Evolutionary conservation across 1,140 invertebrate species (phyloP).

Genomic region (Trichonephila clavipes): DNA sequence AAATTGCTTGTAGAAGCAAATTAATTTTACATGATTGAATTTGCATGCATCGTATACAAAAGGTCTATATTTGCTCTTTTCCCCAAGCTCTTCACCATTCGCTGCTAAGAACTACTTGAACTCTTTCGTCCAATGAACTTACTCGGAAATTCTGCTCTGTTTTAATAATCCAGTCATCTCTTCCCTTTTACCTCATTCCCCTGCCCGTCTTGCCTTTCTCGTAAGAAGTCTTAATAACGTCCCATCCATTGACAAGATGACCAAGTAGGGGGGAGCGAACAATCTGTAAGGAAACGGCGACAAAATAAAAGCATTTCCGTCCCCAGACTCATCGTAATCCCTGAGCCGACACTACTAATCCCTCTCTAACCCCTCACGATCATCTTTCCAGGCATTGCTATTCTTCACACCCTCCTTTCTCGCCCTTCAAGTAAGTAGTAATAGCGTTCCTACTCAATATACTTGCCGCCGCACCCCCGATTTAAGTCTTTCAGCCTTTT

Average conservation of each 20-base stretch:
- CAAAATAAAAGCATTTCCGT: slow-evolving; percentile 74
- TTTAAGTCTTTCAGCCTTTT: slow-evolving; percentile 29
- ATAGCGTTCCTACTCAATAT: slow-evolving; percentile 17
- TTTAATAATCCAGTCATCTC: slow-evolving; percentile 47
- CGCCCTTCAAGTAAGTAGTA: slow-evolving; percentile 51
- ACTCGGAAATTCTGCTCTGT: slow-evolving; percentile 7
- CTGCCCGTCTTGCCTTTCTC: neutral
- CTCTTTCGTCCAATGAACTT: neutral
- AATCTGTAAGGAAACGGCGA: slow-evolving; percentile 54
- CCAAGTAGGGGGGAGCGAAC: neutral
- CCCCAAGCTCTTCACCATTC: neutral
- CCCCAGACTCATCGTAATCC: slow-evolving; percentile 60
- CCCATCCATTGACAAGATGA: slow-evolving; percentile 44
- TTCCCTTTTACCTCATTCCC: too few relatives aligned
- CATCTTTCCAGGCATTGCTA: slow-evolving; percentile 53
- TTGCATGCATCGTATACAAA: neutral
- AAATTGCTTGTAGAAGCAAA: neutral
- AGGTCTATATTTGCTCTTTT: neutral
- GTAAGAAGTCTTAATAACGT: slow-evolving; percentile 65
- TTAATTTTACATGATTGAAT: neutral
- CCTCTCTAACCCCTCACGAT: slow-evolving; percentile 56
- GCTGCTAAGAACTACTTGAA: neutral
- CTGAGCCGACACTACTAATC: slow-evolving; percentile 63
- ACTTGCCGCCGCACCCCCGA: neutral
- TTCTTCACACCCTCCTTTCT: slow-evolving; percentile 45